Conservation (phyloP, 2,113 vertebrate genomes). For the Kobus ellipsiprymnus region DNA sequence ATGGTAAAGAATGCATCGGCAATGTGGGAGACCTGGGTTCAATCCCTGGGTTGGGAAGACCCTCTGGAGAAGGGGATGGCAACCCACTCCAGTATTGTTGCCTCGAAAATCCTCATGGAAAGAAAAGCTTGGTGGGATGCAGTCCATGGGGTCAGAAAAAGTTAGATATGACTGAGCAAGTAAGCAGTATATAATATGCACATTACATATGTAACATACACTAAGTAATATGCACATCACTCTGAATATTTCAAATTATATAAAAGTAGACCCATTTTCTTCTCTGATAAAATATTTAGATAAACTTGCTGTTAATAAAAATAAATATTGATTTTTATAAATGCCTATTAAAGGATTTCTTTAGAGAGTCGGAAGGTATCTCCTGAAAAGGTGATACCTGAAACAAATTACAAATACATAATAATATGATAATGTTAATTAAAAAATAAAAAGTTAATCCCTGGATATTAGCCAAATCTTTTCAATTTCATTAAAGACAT, state of each 20-base stretch:
- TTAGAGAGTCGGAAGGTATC: not conserved
- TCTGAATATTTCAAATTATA: not conserved
- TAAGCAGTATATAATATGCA: not conserved
- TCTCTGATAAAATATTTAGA: not conserved
- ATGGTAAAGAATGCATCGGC: rapidly evolving
- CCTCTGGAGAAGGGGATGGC: not conserved
- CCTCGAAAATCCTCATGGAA: not conserved
- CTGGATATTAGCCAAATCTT: not conserved
- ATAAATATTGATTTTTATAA: not conserved
- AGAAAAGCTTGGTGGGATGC: not conserved
- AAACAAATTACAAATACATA: not conserved
- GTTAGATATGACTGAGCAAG: not conserved
- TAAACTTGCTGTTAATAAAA: not conserved
- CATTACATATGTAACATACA: not conserved
- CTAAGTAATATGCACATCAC: not conserved
- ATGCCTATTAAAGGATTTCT: not conserved
- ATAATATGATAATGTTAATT: not conserved
- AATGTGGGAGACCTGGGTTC: not conserved
- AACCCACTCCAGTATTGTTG: not conserved
- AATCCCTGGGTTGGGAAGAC: not conserved
- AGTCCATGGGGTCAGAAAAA: not conserved
- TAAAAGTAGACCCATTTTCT: not conserved
- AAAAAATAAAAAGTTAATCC: not conserved
- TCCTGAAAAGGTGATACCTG: not conserved
- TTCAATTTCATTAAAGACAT: not conserved